A percentile compares a stretch with the other conserved stretches of the same genome.
phyloP scores from a whole-genome alignment of 2,113 vertebrate species.

The Cygnus atratus region DNA sequence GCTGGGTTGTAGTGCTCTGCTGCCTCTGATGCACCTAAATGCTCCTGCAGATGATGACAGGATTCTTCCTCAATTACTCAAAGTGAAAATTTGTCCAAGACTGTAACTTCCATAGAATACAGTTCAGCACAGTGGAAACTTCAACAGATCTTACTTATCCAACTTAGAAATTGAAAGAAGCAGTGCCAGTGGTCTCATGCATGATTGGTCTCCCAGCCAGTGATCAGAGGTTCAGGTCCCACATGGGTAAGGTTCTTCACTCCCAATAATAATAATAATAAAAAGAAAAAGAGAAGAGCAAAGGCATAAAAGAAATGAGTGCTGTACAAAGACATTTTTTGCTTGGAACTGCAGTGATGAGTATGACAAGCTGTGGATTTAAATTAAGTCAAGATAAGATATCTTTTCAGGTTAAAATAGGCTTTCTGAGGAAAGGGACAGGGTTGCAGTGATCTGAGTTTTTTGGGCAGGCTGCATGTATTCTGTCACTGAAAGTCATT shows the following conservation, averaged over 20 bases:
- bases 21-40: background rate
- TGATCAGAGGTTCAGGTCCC: accelerated
- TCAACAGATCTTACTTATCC: background rate
- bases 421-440: background rate
- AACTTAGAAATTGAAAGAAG: background rate
- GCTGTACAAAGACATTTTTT: background rate
- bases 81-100: background rate
- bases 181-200: background rate
- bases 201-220: background rate
- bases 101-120: background rate
- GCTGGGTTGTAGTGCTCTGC: background rate
- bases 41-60: background rate
- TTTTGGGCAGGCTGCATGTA: background rate
- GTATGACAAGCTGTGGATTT: background rate
- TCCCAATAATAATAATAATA: background rate
- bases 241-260: background rate
- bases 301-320: background rate
- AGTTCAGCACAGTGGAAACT: background rate
- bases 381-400: background rate
- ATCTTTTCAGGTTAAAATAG: background rate
- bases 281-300: background rate
- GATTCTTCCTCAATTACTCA: background rate
- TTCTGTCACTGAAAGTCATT: background rate
- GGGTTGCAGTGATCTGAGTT: background rate
- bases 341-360: background rate